These are phyloP conservation scores for Cassiopea andromeda DNA, from an alignment of 30 jellyfish, hydroid and myxozoan species.

Conservation along the genomic window DNA sequence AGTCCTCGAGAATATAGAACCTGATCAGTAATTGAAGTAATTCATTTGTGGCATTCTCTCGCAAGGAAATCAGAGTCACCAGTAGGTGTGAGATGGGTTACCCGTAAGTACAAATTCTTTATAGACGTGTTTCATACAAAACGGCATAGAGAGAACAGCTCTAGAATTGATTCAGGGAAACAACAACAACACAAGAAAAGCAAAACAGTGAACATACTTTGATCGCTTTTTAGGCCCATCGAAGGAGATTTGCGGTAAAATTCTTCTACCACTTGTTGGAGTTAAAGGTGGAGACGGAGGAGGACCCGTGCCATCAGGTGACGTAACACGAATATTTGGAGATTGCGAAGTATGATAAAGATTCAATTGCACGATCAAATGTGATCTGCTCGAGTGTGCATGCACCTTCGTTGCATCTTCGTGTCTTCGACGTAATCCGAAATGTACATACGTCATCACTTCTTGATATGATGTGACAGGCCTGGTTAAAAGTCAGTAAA, in stretches of 20 bases:
- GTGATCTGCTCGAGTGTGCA: slow-evolving; percentile 95
- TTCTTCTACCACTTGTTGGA: slow-evolving; percentile 77
- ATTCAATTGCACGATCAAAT: slow-evolving; percentile 87
- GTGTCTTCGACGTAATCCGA: slow-evolving; percentile 84
- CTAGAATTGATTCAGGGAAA: background rate
- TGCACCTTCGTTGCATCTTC: slow-evolving; percentile 91
- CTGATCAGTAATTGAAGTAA: too few relatives aligned
- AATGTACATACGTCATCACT: slow-evolving; percentile 76
- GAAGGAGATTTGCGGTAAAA: slow-evolving; percentile 66
- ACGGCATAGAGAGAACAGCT: too few relatives aligned
- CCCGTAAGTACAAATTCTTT: too few relatives aligned
- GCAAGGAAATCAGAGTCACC: too few relatives aligned
- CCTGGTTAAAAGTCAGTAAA: background rate
- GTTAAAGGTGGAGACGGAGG: slow-evolving; percentile 76
- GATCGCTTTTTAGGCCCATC: slow-evolving; percentile 75
- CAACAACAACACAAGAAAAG: background rate
- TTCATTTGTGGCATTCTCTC: too few relatives aligned
- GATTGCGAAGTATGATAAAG: slow-evolving; percentile 68
- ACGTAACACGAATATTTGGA: slow-evolving; percentile 56
- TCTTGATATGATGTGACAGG: slow-evolving; percentile 75
- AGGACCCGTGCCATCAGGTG: slow-evolving; percentile 70
- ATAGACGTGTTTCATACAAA: too few relatives aligned
- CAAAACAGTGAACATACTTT: slow-evolving; percentile 32
- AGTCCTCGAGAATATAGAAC: too few relatives aligned
- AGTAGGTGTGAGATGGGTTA: too few relatives aligned